phyloP scores from a whole-genome alignment of 2,113 vertebrate species.

The Sporophila hypoxantha region DNA sequence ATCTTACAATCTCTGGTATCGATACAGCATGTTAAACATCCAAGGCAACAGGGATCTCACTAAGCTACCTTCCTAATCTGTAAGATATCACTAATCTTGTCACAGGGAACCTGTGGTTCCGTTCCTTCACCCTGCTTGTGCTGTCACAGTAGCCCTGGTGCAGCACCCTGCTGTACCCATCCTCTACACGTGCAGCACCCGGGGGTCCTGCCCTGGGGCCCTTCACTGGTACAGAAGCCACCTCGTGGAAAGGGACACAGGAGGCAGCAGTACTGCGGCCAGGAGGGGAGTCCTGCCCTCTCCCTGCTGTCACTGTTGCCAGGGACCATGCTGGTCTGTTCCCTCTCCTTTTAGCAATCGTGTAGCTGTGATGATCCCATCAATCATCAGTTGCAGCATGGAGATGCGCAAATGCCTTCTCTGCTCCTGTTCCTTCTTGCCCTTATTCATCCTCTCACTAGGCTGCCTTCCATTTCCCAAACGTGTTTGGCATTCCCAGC shows the following conservation, averaged over 20 bases:
- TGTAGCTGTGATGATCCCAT: not conserved
- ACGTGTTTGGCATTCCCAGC: not conserved
- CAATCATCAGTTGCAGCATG: not conserved
- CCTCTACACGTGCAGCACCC: no score
- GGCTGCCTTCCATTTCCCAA: not conserved
- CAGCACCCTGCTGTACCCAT: no score
- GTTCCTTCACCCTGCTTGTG: not conserved
- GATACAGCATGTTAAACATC: not conserved
- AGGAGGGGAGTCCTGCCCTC: not conserved
- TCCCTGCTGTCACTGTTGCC: not conserved
- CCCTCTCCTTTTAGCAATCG: not conserved
- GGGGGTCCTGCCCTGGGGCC: no score
- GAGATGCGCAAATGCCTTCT: not conserved
- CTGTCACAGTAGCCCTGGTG: no score
- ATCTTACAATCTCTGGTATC: not conserved
- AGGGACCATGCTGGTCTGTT: accelerated
- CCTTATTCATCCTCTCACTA: not conserved
- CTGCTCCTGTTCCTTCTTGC: not conserved
- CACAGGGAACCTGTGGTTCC: not conserved
- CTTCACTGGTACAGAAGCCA: no score
- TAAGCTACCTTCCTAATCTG: not conserved
- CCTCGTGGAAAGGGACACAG: accelerated
- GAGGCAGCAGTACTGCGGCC: no score
- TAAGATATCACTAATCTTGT: not conserved
- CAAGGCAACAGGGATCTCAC: not conserved